A percentile compares a stretch with the other conserved stretches of the same genome.
These are phyloP conservation scores for Rambutsinella grinnellia DNA, from an alignment of 2,888 invertebrate species.

Conservation along the genomic window DNA sequence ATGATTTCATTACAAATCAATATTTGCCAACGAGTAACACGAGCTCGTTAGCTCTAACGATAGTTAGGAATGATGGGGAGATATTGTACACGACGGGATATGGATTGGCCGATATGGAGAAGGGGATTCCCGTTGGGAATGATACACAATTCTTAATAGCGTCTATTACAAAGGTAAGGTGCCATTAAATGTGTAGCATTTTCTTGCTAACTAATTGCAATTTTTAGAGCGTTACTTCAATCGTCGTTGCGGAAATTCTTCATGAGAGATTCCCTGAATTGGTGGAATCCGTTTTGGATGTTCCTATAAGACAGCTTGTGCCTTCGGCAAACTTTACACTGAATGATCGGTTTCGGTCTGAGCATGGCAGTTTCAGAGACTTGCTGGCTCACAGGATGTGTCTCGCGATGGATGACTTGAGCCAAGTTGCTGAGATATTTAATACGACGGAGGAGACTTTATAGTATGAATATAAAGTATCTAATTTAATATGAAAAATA, in stretches of 20 bases:
- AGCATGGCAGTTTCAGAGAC: constrained; percentile 54
- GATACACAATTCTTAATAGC: constrained; percentile 48
- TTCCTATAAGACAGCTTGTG: constrained; percentile 44
- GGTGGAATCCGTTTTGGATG: constrained; percentile 36
- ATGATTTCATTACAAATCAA: constrained; percentile 9
- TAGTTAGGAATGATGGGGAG: constrained; percentile 32
- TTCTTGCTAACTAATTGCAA: neutral
- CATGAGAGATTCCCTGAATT: constrained; percentile 47
- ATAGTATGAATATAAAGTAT: constrained; percentile 33
- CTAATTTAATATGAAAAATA: neutral
- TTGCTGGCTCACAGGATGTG: constrained; percentile 57
- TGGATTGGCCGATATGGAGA: constrained; percentile 39
- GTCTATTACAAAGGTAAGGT: constrained; percentile 53
- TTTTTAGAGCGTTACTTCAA: constrained; percentile 36
- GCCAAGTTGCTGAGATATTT: constrained; percentile 29
- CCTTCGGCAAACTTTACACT: constrained; percentile 25
- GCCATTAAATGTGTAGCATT: neutral
- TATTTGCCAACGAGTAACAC: constrained; percentile 32
- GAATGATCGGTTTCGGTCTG: constrained; percentile 57
- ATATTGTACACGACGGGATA: constrained; percentile 38
- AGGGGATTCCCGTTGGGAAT: constrained; percentile 27
- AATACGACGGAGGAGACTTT: constrained; percentile 28
- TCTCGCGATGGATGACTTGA: constrained; percentile 25
- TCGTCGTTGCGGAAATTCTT: constrained; percentile 33
- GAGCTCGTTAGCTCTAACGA: constrained; percentile 32